Percentiles rank a stretch among this genome's conserved stretches.
Conservation (phyloP, 2,113 vertebrate species). For the Anarrhichthys ocellatus region DNA sequence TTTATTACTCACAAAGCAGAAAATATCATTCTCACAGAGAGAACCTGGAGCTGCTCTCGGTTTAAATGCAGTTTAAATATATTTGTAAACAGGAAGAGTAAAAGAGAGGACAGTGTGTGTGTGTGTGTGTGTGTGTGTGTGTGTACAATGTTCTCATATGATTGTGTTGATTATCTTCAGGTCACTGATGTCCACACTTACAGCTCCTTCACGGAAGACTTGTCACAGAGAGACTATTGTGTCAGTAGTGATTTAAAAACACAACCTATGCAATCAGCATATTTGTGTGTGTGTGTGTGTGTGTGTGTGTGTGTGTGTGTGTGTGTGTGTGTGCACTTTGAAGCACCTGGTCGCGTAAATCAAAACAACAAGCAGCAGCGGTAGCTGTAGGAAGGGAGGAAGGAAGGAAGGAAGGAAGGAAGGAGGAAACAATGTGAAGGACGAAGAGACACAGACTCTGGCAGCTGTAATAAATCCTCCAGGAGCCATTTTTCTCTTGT, state of each 20-base stretch:
- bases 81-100: no score
- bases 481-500: background rate
- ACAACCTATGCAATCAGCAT: conserved; percentile 14
- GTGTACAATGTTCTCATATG: background rate
- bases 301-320: background rate
- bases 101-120: background rate
- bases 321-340: background rate
- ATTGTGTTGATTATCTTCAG: conserved; percentile 34
- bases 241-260: conserved; percentile 39
- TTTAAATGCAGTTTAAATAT: no score
- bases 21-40: no score
- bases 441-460: conserved; percentile 27
- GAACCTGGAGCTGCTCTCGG: no score
- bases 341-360: conserved; percentile 33
- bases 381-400: background rate
- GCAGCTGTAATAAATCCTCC: conserved; percentile 56
- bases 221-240: conserved; percentile 18
- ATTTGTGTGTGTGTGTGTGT: background rate
- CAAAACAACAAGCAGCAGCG: conserved; percentile 22
- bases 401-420: conserved; percentile 3
- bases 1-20: no score
- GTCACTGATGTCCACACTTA: conserved; percentile 8
- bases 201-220: conserved; percentile 63
- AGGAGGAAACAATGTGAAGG: conserved; percentile 44
- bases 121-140: background rate